A percentile compares a stretch with the other conserved stretches of the same genome.
These are phyloP conservation scores for Cosmorhoe ocellata DNA, from an alignment of 2,888 invertebrate genomes.

Conservation along the genomic window DNA sequence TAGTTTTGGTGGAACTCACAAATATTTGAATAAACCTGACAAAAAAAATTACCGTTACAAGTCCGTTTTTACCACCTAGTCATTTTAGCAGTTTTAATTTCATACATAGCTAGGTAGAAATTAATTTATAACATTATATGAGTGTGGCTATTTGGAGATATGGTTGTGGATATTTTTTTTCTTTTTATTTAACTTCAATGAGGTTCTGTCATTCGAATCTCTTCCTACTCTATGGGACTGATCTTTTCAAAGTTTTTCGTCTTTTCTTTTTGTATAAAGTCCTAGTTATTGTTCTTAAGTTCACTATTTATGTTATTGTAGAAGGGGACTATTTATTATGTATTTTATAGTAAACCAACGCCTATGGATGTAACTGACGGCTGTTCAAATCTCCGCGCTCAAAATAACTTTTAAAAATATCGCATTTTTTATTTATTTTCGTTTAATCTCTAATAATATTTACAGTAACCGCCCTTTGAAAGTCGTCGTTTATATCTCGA, in stretches of 20 bases:
- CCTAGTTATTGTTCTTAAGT: conserved; percentile 55
- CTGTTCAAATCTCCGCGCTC: conserved; percentile 41
- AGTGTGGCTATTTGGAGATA: conserved; percentile 63
- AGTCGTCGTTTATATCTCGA: conserved; percentile 54
- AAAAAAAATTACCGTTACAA: conserved; percentile 26
- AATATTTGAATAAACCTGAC: conserved; percentile 1
- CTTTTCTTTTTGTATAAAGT: conserved; percentile 75
- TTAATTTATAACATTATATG: conserved; percentile 55
- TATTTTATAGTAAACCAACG: conserved; percentile 57
- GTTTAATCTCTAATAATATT: conserved; percentile 3
- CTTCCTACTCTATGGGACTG: conserved; percentile 48
- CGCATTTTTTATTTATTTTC: not conserved
- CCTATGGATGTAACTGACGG: conserved; percentile 53
- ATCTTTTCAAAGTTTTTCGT: conserved; percentile 40
- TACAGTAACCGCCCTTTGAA: conserved; percentile 28
- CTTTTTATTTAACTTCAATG: conserved; percentile 22
- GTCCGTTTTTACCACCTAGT: conserved; percentile 72
- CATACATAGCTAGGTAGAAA: conserved; percentile 59
- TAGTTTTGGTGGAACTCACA: not conserved
- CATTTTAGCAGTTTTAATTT: conserved; percentile 71
- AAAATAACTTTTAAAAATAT: conserved; percentile 17
- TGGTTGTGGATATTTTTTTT: conserved; percentile 60
- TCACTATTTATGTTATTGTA: conserved; percentile 74
- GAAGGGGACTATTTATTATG: conserved; percentile 75
- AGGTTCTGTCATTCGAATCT: conserved; percentile 11